phyloP scores from a whole-genome alignment of 1,140 invertebrate genomes.

The Bombus soroeensis region DNA sequence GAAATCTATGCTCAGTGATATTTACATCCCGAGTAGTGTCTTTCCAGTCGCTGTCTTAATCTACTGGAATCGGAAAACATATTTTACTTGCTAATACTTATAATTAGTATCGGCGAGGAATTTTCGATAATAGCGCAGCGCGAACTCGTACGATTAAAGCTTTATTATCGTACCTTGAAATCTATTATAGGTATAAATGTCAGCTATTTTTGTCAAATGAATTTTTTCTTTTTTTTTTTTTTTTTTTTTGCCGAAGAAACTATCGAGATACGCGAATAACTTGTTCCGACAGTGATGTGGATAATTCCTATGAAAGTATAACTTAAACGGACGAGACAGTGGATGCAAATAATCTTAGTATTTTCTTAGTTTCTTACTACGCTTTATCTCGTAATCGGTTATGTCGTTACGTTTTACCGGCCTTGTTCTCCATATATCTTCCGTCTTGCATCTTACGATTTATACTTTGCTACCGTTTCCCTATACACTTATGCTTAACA shows the following conservation, averaged over 20 bases:
- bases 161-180: not conserved
- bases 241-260: not conserved
- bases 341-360: no score
- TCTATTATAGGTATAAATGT: not conserved
- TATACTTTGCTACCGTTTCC: no score
- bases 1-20: not conserved
- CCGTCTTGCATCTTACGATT: no score
- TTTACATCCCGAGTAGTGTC: not conserved
- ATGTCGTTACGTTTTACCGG: no score
- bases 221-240: not conserved
- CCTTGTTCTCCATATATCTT: no score
- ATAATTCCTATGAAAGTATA: not conserved
- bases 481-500: no score
- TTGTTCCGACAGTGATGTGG: not conserved
- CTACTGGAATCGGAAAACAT: constrained; percentile 1
- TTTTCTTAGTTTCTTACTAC: not conserved
- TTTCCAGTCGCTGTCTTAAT: constrained; percentile 14
- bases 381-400: no score
- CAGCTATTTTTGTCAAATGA: not conserved
- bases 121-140: not conserved
- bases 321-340: no score
- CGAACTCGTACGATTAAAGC: not conserved
- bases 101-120: constrained; percentile 12
- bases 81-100: not conserved
- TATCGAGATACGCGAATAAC: not conserved